Evolutionary conservation across 1,140 invertebrate species (phyloP).

Genomic region (Bombus terrestris): DNA sequence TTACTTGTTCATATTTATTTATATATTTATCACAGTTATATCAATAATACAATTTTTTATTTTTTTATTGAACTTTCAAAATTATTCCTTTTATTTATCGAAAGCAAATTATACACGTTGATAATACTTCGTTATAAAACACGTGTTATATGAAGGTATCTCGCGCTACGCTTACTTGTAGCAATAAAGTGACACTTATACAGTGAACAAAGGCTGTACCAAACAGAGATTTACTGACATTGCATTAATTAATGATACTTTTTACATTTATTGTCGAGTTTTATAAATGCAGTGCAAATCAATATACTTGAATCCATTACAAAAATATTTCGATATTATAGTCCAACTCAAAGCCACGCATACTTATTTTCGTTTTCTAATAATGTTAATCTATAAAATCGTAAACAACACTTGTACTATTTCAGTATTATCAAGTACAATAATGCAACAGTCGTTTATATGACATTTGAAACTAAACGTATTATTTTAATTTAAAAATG

Average conservation of each 20-base stretch:
- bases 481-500: constrained; percentile 31
- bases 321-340: constrained; percentile 59
- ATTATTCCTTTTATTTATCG: too few relatives aligned
- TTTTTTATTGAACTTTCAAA: too few relatives aligned
- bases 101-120: too few relatives aligned
- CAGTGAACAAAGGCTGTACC: too few relatives aligned
- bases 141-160: too few relatives aligned
- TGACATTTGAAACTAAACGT: constrained; percentile 30
- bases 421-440: constrained; percentile 22
- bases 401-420: constrained; percentile 32
- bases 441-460: constrained; percentile 35
- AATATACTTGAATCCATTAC: constrained; percentile 45
- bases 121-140: too few relatives aligned
- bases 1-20: too few relatives aligned
- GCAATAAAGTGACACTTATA: too few relatives aligned
- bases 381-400: constrained; percentile 20
- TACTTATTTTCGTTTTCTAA: constrained; percentile 12
- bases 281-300: constrained; percentile 58
- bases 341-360: constrained; percentile 27
- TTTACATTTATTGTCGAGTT: constrained; percentile 63
- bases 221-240: too few relatives aligned
- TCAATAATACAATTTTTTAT: too few relatives aligned
- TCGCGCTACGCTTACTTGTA: too few relatives aligned
- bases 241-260: constrained; percentile 2
- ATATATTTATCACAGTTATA: too few relatives aligned